Base-by-base conservation (phyloP, 2,797 vertebrate genomes). In the Anomalospiza imberbis region DNA sequence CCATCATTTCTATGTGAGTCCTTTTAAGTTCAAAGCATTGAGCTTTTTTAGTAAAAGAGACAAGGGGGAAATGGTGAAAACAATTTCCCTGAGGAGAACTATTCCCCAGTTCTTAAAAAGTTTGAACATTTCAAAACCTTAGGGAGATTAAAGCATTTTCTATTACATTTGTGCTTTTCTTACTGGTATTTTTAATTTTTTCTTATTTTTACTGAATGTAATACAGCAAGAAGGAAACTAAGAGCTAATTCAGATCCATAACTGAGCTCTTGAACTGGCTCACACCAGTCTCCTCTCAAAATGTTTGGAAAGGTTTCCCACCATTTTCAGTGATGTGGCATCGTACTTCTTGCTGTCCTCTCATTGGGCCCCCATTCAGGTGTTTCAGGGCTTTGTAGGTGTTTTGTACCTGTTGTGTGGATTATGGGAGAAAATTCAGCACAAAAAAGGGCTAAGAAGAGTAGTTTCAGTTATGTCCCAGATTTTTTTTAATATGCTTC, bases 1-100 rank as follows among this genome's bases (percentile, higher is more conserved):
- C 21, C 60, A 25, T 76, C 40, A 13, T 82, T 96, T 93, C 85
- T 80, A 7, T 57, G 57, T 67, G 77, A 82, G 81, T 58, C 45
- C n/a, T 93, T 93, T 90, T 79, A 93, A 93, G 89, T 94, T 93
- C 85, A 91, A 94, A 97, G 85, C 71, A 57, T 28, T 36, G 50
- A 6, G 2, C 0, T 67, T 94, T 89, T 96, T 93, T 77, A 91
- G 53, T 67, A 95, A 94, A 96, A 89, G 77, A 94, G 74, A 90
- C 60, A 91, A 93, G 57, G 42, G 51, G 31, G 9, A 86, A 95
- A 95, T 63, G 38, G 60, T 73, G 63, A 93, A 96, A 93, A 88
- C 62, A 63, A 32, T 78, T 89, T 95, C 91, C 85, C 91, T 47
- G 31, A 83, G 74, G 91, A 95, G 93, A 93, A 65, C 45, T 84